These are phyloP conservation scores for Tenthredo distinguenda DNA, from an alignment of 2,888 invertebrate species.

Conservation along the genomic window DNA sequence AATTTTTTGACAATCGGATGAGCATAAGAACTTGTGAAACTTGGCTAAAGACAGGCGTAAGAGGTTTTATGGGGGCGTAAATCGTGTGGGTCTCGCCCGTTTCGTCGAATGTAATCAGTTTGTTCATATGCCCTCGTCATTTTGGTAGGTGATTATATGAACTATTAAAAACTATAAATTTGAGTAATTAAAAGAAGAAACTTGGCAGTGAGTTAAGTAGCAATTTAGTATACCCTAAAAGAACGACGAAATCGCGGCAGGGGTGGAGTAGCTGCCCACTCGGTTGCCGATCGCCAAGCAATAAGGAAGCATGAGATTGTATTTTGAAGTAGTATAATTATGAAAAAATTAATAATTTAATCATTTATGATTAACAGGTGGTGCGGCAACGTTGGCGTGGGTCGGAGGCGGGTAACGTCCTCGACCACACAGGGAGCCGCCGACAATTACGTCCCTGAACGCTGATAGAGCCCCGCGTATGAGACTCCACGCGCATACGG, in stretches of 20 bases:
- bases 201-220: neutral
- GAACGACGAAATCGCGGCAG: neutral
- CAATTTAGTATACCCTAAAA: constrained; percentile 1
- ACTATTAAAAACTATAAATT: constrained; percentile 1
- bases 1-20: neutral
- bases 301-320: constrained; percentile 49
- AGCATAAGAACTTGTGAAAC: neutral
- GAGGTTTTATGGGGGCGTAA: neutral
- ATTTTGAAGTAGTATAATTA: constrained; percentile 66
- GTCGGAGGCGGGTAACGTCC: constrained; percentile 61
- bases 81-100: neutral
- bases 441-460: constrained; percentile 57
- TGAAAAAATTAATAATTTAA: constrained; percentile 71
- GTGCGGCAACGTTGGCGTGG: constrained; percentile 56
- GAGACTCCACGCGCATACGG: constrained; percentile 5
- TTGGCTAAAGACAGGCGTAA: neutral
- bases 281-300: constrained; percentile 5
- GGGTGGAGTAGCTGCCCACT: constrained; percentile 50
- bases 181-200: neutral
- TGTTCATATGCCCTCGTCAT: neutral
- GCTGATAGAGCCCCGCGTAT: constrained; percentile 12
- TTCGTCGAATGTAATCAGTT: neutral
- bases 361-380: constrained; percentile 71
- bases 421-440: constrained; percentile 66
- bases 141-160: neutral